A percentile compares a stretch with the other conserved stretches of the same genome.
Conservation (phyloP, 2,888 invertebrate genomes). For the Liposcelis brunnea region DNA sequence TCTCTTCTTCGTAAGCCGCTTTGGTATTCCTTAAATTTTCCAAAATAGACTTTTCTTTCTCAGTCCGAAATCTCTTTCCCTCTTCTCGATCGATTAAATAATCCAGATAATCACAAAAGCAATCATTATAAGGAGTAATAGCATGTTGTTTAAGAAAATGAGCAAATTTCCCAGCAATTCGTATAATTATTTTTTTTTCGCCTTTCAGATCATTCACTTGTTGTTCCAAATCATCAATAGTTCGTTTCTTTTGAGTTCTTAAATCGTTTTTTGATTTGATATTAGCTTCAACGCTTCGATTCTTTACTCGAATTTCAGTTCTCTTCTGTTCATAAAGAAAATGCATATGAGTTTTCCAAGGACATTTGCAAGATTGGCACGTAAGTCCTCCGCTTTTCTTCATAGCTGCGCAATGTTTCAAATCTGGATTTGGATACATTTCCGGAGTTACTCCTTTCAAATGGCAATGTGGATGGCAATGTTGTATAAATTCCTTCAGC, state of each 20-base stretch:
- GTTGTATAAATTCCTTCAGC: neutral
- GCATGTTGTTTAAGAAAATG: neutral
- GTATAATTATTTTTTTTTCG: neutral
- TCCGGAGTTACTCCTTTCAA: neutral
- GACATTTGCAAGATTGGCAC: neutral
- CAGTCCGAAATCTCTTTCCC: too few relatives aligned
- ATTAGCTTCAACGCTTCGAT: too few relatives aligned
- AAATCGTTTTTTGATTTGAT: too few relatives aligned
- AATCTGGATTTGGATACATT: neutral
- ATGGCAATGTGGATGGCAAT: neutral
- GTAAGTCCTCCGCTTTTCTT: neutral
- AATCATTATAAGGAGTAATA: neutral
- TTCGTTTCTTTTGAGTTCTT: too few relatives aligned
- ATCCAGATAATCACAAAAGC: slow-evolving; percentile 1
- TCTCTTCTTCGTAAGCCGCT: neutral
- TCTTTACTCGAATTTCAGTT: neutral
- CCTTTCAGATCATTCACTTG: neutral
- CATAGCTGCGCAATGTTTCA: neutral
- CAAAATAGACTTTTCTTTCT: neutral
- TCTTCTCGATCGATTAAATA: neutral
- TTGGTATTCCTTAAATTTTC: neutral
- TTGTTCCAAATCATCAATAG: too few relatives aligned
- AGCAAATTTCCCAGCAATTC: neutral
- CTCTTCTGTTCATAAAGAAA: neutral
- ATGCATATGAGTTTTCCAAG: neutral